Evolutionary conservation across 2,113 vertebrate species (phyloP), one percentile per base, ranked within the genome.

Genomic region (Calidris pygmaea): DNA sequence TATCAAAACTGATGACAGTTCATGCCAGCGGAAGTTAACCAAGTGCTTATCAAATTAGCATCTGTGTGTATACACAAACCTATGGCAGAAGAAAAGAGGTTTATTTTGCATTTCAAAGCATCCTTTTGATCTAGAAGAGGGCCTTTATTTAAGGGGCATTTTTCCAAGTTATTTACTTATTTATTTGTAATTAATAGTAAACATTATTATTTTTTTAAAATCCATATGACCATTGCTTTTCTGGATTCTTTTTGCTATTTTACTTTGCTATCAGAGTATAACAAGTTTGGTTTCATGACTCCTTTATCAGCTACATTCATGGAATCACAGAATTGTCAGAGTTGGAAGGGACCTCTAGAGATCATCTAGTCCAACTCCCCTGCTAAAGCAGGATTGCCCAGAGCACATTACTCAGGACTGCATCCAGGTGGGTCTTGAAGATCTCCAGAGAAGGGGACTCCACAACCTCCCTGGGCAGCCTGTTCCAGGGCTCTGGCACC

Each of bases 21-120:
- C 63, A 84, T 73, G 77, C 67, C 73, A 95, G 35, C 2, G 9
- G 66, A 82, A 89, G 29, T 72, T 87, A 75, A 72, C 16, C 34
- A 17, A 85, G 23, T 32, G 45, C 87, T 82, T 82, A 89, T 52
- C 48, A 60, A 76, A 90, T 83, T 85, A 62, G 13, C 53, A 66
- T 80, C 67, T 86, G 18, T 62, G 63, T 66, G 39, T 47, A 58
- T 21, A 37, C 14, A 53, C 45, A 88, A 90, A 93, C 22, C 9
- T 32, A 39, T 74, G 85, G 71, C 88, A 95, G 75, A 77, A 88
- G 76, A 89, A 87, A 65, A 95, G 58, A 88, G 37, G 22, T 58
- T 89, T 62, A 27, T 53, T 87, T 85, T 88, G 66, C 71, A 90
- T 79, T 95, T 96, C 83, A 91, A 91, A 77, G 87, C 59, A 82